These are phyloP conservation scores for Porphyrio hochstetteri DNA, from an alignment of 2,113 vertebrate species.

Conservation along the genomic window DNA sequence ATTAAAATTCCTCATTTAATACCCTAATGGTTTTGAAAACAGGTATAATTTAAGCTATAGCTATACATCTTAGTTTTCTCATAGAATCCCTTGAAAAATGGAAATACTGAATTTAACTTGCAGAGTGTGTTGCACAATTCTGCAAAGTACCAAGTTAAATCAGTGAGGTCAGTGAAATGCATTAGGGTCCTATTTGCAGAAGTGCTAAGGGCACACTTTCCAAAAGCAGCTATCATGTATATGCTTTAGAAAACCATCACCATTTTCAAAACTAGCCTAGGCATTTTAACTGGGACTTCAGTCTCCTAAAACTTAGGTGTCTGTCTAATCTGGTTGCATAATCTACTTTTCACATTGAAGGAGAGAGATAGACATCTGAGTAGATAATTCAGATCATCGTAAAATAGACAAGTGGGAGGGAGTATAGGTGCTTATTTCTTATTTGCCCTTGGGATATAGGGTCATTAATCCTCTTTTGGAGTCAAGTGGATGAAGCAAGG, in stretches of 20 bases:
- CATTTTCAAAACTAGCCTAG: background rate
- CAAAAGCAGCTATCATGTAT: background rate
- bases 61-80: background rate
- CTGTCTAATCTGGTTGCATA: background rate
- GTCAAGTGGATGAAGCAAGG: background rate
- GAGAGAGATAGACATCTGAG: background rate
- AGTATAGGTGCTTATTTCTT: background rate
- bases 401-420: background rate
- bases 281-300: background rate
- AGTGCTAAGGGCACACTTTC: background rate
- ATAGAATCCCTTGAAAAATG: background rate
- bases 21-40: background rate
- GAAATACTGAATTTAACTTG: background rate
- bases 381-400: background rate
- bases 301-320: background rate
- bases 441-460: background rate
- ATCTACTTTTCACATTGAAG: background rate
- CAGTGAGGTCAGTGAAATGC: background rate
- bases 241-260: background rate
- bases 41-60: background rate
- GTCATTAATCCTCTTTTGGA: background rate
- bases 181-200: background rate
- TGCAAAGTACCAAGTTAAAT: background rate
- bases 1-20: background rate
- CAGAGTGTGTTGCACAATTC: background rate